These are phyloP conservation scores for Macroglossus sobrinus DNA, from an alignment of 2,113 vertebrate species.

Conservation along the genomic window DNA sequence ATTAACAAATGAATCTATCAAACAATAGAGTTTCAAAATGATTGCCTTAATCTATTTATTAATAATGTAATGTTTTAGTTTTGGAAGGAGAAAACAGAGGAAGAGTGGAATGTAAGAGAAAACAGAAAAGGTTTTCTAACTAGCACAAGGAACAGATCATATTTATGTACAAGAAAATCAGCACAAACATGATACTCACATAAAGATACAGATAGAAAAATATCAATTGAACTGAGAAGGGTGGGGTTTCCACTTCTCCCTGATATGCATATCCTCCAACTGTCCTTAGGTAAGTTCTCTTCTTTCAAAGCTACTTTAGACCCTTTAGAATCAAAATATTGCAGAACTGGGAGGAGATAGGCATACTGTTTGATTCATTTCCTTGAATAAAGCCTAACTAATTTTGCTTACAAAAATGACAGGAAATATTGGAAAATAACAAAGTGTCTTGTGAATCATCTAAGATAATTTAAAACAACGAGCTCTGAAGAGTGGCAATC, in stretches of 20 bases:
- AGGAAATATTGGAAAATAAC: slow-evolving; percentile 45
- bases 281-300: slow-evolving; percentile 27
- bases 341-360: neutral
- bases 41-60: neutral
- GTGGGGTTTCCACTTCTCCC: neutral
- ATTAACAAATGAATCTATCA: neutral
- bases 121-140: neutral
- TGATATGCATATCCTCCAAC: neutral
- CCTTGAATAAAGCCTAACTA: slow-evolving; percentile 29
- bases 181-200: neutral
- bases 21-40: neutral
- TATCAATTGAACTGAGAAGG: neutral
- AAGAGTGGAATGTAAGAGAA: neutral
- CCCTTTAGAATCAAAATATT: slow-evolving; percentile 28
- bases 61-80: neutral
- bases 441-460: slow-evolving; percentile 39
- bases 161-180: neutral
- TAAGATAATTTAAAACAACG: slow-evolving; percentile 37
- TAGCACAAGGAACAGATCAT: neutral
- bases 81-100: neutral
- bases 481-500: slow-evolving; percentile 26
- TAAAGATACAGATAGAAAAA: neutral
- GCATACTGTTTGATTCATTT: neutral
- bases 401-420: slow-evolving; percentile 55
- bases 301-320: slow-evolving; percentile 12